phyloP scores from a whole-genome alignment of 1,140 invertebrate genomes.

The Prorops nasuta region DNA sequence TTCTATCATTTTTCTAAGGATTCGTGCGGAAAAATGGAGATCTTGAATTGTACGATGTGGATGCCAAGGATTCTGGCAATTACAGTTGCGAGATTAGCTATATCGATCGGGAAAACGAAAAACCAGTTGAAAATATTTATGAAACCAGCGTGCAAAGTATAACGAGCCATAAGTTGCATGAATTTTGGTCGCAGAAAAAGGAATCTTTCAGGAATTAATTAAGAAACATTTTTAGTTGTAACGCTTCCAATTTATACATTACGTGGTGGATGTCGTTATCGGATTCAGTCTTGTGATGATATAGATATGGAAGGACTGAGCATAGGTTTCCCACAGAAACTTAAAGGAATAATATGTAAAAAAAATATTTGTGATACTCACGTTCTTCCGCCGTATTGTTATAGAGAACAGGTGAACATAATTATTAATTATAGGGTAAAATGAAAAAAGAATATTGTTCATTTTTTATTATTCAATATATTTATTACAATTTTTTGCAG shows the following conservation, averaged over 20 bases:
- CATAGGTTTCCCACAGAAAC: slow-evolving; percentile 32
- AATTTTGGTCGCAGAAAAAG: slow-evolving; percentile 1
- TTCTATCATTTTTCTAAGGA: slow-evolving; percentile 19
- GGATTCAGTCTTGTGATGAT: slow-evolving; percentile 33
- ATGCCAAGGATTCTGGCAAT: slow-evolving; percentile 41
- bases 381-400: slow-evolving; percentile 34
- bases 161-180: background rate
- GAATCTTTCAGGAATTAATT: background rate
- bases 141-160: slow-evolving; percentile 36
- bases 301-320: slow-evolving; percentile 27
- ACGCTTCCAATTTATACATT: slow-evolving; percentile 34
- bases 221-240: slow-evolving; percentile 25
- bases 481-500: slow-evolving; percentile 18
- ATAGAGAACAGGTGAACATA: slow-evolving; percentile 23
- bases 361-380: slow-evolving; percentile 33
- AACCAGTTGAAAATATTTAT: slow-evolving; percentile 34
- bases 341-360: slow-evolving; percentile 35
- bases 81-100: slow-evolving; percentile 43
- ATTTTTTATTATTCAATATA: no score
- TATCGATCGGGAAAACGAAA: slow-evolving; percentile 43
- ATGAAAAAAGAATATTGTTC: background rate
- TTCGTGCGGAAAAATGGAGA: slow-evolving; percentile 37
- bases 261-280: slow-evolving; percentile 35
- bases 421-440: background rate
- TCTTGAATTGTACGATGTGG: slow-evolving; percentile 37